Percentiles rank a stretch among this genome's conserved stretches.
phyloP scores from a whole-genome alignment of 2,888 invertebrate species.

The Sarcophaga carnaria region DNA sequence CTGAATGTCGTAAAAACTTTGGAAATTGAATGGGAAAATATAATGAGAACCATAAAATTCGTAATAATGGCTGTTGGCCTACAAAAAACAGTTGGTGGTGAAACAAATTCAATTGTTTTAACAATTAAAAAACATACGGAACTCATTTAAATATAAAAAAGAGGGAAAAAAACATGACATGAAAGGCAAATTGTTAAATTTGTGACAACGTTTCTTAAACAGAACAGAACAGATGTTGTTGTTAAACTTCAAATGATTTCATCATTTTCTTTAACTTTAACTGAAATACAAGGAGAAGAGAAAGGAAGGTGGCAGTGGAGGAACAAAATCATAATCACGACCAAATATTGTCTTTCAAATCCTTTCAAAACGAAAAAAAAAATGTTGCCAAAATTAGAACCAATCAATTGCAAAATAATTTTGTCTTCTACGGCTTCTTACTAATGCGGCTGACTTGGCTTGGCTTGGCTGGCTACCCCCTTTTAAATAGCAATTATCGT shows the following conservation, averaged over 20 bases:
- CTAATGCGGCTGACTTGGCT: no score
- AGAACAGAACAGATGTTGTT: not conserved
- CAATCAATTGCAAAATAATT: constrained; percentile 44
- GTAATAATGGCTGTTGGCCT: not conserved
- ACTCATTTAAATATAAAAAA: constrained; percentile 25
- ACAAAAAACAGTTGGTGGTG: constrained; percentile 10
- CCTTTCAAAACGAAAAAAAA: not conserved
- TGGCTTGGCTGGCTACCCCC: not conserved
- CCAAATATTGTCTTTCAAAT: not conserved
- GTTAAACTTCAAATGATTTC: not conserved
- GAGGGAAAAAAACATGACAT: not conserved
- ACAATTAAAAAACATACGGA: constrained; percentile 10
- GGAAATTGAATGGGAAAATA: not conserved
- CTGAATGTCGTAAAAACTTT: not conserved
- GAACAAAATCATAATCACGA: constrained; percentile 36
- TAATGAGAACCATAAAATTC: not conserved
- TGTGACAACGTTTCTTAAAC: not conserved
- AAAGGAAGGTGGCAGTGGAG: not conserved
- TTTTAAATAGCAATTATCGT: constrained; percentile 53
- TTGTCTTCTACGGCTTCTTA: not conserved
- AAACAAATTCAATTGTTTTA: constrained; percentile 17
- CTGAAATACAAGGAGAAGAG: not conserved
- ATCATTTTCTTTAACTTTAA: not conserved
- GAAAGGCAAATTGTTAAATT: not conserved
- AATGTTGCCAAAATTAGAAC: constrained; percentile 43